Conservation (phyloP, 2,113 vertebrate species). For the Apteryx mantelli region DNA sequence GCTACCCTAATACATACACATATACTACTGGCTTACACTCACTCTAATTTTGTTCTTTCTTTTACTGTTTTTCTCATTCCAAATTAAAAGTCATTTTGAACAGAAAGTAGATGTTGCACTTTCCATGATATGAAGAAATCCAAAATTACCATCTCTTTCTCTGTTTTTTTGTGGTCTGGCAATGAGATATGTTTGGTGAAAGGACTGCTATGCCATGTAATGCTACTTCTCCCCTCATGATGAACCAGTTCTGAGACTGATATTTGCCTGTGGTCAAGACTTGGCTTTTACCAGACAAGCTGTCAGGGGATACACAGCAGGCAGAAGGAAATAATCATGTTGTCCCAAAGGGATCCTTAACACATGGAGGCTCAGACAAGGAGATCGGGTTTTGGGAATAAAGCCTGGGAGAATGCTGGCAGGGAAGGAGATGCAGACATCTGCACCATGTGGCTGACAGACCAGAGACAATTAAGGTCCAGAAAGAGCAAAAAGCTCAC, state of each 20-base stretch:
- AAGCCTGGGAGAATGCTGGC: conserved; percentile 43
- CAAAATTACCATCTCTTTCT: neutral
- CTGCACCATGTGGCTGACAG: conserved; percentile 72
- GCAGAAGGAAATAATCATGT: conserved; percentile 46
- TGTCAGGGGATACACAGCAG: neutral
- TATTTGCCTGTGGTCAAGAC: neutral
- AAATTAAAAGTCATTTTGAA: neutral
- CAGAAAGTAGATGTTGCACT: neutral
- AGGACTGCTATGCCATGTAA: neutral
- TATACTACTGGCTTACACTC: neutral
- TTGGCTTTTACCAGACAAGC: conserved; percentile 10
- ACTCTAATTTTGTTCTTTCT: neutral
- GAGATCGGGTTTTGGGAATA: conserved; percentile 45
- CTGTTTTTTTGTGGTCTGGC: neutral
- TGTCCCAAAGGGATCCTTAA: conserved; percentile 43
- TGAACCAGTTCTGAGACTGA: neutral
- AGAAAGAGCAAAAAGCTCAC: conserved; percentile 32
- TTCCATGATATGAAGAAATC: neutral
- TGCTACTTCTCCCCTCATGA: neutral
- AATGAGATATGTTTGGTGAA: neutral
- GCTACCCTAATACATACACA: neutral
- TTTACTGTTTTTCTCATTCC: neutral
- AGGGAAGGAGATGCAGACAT: conserved; percentile 14
- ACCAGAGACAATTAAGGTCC: conserved; percentile 48
- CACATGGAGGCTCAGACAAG: conserved; percentile 32